phyloP scores from a whole-genome alignment of 1,140 invertebrate genomes.

The Lethrus apterus region DNA sequence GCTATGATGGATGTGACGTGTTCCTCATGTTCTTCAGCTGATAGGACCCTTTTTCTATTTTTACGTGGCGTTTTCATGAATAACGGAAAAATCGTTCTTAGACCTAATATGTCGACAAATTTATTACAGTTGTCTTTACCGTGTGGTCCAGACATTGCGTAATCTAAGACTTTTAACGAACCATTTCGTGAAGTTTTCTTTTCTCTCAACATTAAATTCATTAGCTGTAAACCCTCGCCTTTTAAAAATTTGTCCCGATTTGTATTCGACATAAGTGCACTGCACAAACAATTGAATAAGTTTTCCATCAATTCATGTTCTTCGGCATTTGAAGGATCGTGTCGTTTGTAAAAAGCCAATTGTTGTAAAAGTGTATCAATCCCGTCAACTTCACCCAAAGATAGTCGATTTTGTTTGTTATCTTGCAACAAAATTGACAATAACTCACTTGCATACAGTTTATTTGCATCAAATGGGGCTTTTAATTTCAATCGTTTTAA shows the following conservation, averaged over 20 bases:
- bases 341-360: conserved; percentile 88
- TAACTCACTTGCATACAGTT: conserved; percentile 93
- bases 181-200: conserved; percentile 96
- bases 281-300: conserved; percentile 93
- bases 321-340: conserved; percentile 84
- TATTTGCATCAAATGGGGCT: conserved; percentile 91
- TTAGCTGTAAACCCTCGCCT: conserved; percentile 92
- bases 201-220: conserved; percentile 95
- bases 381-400: conserved; percentile 87
- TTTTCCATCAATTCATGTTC: conserved; percentile 99
- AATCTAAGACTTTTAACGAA: conserved; percentile 93
- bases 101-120: conserved; percentile 96
- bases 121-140: conserved; percentile 96
- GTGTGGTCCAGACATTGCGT: conserved; percentile 88
- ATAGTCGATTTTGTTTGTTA: conserved; percentile 71
- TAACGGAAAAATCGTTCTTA: conserved; percentile 93
- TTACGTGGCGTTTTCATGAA: conserved; percentile 98
- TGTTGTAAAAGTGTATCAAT: conserved; percentile 96
- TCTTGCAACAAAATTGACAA: conserved; percentile 92
- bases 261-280: conserved; percentile 75
- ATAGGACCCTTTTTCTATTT: conserved; percentile 68
- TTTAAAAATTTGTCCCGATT: conserved; percentile 90
- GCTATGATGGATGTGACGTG: conserved; percentile 92
- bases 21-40: conserved; percentile 90
- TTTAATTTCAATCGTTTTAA: conserved; percentile 77